Base-by-base conservation (phyloP, 2,797 vertebrate genomes). In the Columba guinea region DNA sequence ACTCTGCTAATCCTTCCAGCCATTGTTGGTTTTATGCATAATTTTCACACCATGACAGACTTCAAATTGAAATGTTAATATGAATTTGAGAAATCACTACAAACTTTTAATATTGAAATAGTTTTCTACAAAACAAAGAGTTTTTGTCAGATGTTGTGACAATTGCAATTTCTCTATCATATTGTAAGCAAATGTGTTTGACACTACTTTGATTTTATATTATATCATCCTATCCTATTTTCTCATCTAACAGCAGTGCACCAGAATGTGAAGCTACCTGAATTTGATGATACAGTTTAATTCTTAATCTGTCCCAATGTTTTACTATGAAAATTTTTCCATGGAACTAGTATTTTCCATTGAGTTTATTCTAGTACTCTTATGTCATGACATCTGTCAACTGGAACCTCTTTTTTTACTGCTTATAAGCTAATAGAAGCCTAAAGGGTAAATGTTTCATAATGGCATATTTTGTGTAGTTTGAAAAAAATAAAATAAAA, bases 1-100 rank as follows among this genome's bases (percentile, higher is more conserved):
- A 10, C 32, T 55, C 59, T 51, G 6, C 56, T 95, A 95, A 96
- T 95, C 94, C 87, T 94, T 34, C 53, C 58, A 78, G 51, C 13
- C 83, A 75, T 49, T 95, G 77, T 62, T 56, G 49, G 64, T 3
- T 60, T 88, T 63, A 46, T 21, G 53, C 7, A 7, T 37, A 89
- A 85, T 78, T 93, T 90, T n/a, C 74, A 65, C 44, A 79, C 92
- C 68, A 65, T 56, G 78, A 71, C 41, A 91, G 65, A 44, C 39
- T 91, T 8, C 1, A 91, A 92, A 83, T 58, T 84, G 87, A 85
- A 67, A 37, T 21, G 9, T 27, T 73, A 87, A 69, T 68, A 76
- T 3, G 53, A 84, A 64, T 62, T 68, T 32, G 27, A 78, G 78
- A 79, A 95, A 81, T 65, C 82, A 71, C 75, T 73, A 11, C 37